Evolutionary conservation across 2,113 vertebrate genomes (phyloP).

Genomic region (rabbit (Oryctolagus cuniculus)): mOryCun1.1 NC_091433.1:181365501-181366000

Average conservation of each 20-base stretch:
- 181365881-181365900: constrained; percentile 22
- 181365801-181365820: constrained; percentile 54
- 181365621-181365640: constrained; percentile 65
- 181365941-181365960: neutral
- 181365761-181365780: constrained; percentile 67
- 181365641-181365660: constrained; percentile 67
- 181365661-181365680: constrained; percentile 67
- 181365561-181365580: neutral
- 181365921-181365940: neutral
- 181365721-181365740: constrained; percentile 49
- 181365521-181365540: neutral
- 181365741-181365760: constrained; percentile 9
- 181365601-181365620: neutral
- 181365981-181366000: too few species aligned
- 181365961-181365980: too few species aligned
- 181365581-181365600: neutral
- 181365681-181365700: constrained; percentile 77
- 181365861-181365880: constrained; percentile 18
- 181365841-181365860: constrained; percentile 6
- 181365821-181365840: neutral
- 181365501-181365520: neutral
- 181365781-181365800: constrained; percentile 49
- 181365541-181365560: neutral
- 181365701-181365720: constrained; percentile 52
- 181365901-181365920: neutral